These are phyloP conservation scores for Halcyon senegalensis DNA, from an alignment of 2,113 vertebrate genomes.

Conservation along the genomic window DNA sequence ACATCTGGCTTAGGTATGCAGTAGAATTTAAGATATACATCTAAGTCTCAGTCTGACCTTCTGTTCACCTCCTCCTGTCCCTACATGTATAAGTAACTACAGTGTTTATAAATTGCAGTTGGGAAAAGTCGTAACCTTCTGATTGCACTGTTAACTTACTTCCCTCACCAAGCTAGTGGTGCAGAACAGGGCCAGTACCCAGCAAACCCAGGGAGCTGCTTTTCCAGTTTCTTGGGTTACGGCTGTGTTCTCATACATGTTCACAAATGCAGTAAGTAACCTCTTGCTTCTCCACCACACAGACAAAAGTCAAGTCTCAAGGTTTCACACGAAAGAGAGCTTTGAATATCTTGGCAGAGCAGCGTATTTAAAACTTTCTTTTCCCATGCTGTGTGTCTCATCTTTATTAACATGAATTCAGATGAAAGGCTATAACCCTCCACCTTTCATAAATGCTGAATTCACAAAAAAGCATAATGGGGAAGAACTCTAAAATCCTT, in stretches of 20 bases:
- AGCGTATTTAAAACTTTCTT: background rate
- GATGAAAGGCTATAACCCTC: background rate
- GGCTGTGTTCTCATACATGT: background rate
- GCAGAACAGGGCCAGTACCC: background rate
- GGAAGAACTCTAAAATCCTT: background rate
- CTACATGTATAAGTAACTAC: background rate
- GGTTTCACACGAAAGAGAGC: background rate
- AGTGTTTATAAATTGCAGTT: background rate
- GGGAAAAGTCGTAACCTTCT: background rate
- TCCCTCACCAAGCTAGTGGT: background rate
- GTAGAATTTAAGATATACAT: background rate
- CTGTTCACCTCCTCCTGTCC: background rate
- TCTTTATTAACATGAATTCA: background rate
- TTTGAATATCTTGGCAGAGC: background rate
- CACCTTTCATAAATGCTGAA: background rate
- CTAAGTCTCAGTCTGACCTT: background rate
- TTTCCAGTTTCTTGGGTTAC: background rate
- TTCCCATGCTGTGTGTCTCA: background rate
- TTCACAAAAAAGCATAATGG: background rate
- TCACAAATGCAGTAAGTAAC: background rate
- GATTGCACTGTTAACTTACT: background rate
- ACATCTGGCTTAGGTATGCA: background rate
- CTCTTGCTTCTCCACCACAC: background rate
- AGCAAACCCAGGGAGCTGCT: fast-evolving
- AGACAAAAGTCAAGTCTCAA: background rate